Percentiles rank a stretch among this genome's conserved stretches.
Conservation (phyloP, 1,140 invertebrate genomes). For the Rhopalosiphum maidis region DNA sequence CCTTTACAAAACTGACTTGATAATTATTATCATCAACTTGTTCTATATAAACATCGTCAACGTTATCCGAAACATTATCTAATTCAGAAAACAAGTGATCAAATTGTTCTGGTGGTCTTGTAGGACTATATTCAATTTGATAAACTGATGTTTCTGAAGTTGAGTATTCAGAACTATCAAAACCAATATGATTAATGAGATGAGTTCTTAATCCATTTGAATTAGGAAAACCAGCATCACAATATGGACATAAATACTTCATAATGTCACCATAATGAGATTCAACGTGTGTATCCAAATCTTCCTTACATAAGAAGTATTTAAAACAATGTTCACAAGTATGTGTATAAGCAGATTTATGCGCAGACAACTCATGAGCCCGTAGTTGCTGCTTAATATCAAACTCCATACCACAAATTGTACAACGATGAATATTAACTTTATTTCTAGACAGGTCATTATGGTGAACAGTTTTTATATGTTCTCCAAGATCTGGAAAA, state of each 20-base stretch:
- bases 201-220: conserved; percentile 38
- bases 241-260: conserved; percentile 55
- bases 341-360: not conserved
- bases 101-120: conserved; percentile 21
- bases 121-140: conserved; percentile 29
- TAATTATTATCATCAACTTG: not conserved
- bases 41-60: not conserved
- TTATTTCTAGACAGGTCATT: conserved; percentile 8
- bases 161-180: not conserved
- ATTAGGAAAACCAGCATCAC: conserved; percentile 52
- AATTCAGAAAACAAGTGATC: conserved; percentile 28
- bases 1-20: not conserved
- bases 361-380: not conserved
- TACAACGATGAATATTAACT: not conserved
- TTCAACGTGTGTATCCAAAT: conserved; percentile 23
- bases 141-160: not conserved
- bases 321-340: conserved; percentile 45
- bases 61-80: not conserved
- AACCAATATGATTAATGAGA: conserved; percentile 9
- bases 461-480: conserved; percentile 37
- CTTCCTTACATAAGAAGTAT: not conserved
- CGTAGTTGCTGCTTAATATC: conserved; percentile 11
- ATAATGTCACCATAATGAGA: not conserved
- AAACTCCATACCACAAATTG: conserved; percentile 17
- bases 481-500: conserved; percentile 45